Percentiles rank a stretch among this genome's conserved stretches.
Conservation (phyloP, 1,140 invertebrate genomes). For the Himalopsyche phryganea region DNA sequence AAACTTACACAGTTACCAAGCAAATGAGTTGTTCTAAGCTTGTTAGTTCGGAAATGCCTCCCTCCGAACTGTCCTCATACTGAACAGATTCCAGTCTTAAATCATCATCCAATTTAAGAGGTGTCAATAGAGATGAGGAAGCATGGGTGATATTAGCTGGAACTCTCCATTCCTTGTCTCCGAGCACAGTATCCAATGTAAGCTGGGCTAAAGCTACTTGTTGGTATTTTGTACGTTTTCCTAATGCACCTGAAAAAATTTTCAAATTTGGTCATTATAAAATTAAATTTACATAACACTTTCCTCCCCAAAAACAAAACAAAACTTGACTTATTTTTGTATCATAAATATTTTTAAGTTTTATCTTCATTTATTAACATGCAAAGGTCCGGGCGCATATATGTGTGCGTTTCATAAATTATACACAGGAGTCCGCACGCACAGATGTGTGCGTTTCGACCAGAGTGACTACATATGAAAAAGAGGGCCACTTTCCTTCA, state of each 20-base stretch:
- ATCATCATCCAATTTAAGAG: constrained; percentile 79
- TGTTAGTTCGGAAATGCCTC: constrained; percentile 56
- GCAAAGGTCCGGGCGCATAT: background rate
- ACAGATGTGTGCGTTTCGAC: background rate
- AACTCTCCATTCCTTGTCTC: constrained; percentile 43
- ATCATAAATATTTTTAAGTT: background rate
- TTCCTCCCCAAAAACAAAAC: background rate
- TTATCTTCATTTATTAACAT: background rate
- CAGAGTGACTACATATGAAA: background rate
- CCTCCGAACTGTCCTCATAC: constrained; percentile 61
- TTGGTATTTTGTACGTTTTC: constrained; percentile 88
- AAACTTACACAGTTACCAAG: constrained; percentile 65
- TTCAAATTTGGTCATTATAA: constrained; percentile 12
- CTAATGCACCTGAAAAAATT: constrained; percentile 62
- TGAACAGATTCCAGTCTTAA: constrained; percentile 73
- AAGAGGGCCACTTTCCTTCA: no score
- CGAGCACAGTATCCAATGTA: constrained; percentile 60
- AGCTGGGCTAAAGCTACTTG: constrained; percentile 77
- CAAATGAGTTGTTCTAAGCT: constrained; percentile 77
- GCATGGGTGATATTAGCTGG: constrained; percentile 49
- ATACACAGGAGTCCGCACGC: no score
- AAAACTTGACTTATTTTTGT: background rate
- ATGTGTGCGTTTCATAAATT: no score
- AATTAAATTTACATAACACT: constrained; percentile 1
- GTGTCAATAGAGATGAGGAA: constrained; percentile 52